Base-by-base conservation (phyloP, 30 jellyfish, hydroid and myxozoan genomes). In the Catostylus mosaicus region DNA sequence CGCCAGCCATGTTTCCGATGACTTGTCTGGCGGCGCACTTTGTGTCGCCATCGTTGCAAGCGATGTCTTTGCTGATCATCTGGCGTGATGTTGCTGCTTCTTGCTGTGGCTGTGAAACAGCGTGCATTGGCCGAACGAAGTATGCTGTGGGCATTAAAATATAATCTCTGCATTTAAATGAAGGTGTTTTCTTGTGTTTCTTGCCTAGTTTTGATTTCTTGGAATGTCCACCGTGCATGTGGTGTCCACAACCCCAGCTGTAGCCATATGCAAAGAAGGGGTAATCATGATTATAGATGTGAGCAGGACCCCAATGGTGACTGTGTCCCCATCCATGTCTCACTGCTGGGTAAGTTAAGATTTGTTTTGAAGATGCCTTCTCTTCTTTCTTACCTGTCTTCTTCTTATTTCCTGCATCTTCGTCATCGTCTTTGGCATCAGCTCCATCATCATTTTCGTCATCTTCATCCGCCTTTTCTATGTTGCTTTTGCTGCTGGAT, bases 191-290 rank as follows among this genome's bases (percentile, higher is more conserved):
- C 83, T 83, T 72, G 66, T 67, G 34, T 68, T 67, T 77, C 50
- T 75, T 78, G 16, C 62, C 84, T 22, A 84, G 38, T 27, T 77
- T 71, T 10, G 98, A 90, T 60, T 86, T 86, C 82, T 83, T 73
- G 24, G 20, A 48, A 26, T 78, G 88, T 29, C 91, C 96, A 30
- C 96, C 96, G 61, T 85, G 78, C 26, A 27, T 27, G 56, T 93
- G 98, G 72, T 93, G 94, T 22, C 98, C 98, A 75, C 98, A 93
- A 23, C 98, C 98, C 98, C 98, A 93, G 69, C 98, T 93, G 89
- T 93, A 93, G 19, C 98, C 98, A 60, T 93, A 93, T 18, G 98
- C 98, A 88, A 87, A 93, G 80, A 80, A 93, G 63, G 98, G 98
- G 70, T 93, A 93, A 51, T 93, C 98, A 22, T 56, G 90, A 64